phyloP scores from a whole-genome alignment of 1,140 invertebrate genomes.

The Formica selysi region DNA sequence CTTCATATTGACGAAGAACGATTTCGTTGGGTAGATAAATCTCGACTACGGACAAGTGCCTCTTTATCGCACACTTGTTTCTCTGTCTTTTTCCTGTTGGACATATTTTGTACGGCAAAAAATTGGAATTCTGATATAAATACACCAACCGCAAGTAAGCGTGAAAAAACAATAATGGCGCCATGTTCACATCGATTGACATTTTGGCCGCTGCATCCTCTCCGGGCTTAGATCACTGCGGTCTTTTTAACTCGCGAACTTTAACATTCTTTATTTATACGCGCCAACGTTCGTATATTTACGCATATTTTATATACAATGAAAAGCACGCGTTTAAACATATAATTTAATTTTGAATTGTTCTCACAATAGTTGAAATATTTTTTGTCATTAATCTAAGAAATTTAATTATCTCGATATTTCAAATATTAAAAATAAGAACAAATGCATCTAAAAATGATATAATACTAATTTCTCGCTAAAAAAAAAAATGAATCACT shows the following conservation, averaged over 20 bases:
- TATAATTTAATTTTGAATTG: background rate
- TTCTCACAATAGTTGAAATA: background rate
- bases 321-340: background rate
- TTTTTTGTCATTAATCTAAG: background rate
- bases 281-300: background rate
- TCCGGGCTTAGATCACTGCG: background rate
- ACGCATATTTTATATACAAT: background rate
- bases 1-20: constrained; percentile 42
- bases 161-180: constrained; percentile 47
- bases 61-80: constrained; percentile 36
- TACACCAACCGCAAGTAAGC: constrained; percentile 37
- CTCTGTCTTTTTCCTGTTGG: background rate
- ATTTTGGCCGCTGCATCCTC: constrained; percentile 37
- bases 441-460: background rate
- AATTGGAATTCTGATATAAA: constrained; percentile 55
- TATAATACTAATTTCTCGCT: background rate
- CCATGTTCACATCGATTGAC: constrained; percentile 47
- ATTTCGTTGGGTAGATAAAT: constrained; percentile 53
- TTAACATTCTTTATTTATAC: constrained; percentile 25
- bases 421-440: background rate
- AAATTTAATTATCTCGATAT: constrained; percentile 19
- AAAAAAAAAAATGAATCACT: background rate
- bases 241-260: constrained; percentile 29
- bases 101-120: constrained; percentile 39
- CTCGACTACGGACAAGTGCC: constrained; percentile 28